A percentile compares a stretch with the other conserved stretches of the same genome.
These are phyloP conservation scores for Phenganax subtilis DNA, from an alignment of 92 coral and sea anemone species.

Conservation along the genomic window DNA sequence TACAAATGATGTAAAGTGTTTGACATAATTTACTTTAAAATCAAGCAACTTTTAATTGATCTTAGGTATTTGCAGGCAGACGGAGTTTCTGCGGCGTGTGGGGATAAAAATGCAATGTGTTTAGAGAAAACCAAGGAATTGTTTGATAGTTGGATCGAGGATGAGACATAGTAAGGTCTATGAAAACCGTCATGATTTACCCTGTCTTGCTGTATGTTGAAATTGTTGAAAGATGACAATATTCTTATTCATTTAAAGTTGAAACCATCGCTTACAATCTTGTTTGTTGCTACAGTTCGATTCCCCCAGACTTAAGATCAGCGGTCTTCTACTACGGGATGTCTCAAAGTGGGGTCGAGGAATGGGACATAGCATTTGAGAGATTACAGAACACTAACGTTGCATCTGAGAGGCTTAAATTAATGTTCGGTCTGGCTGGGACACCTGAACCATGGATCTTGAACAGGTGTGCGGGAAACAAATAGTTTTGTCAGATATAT, in stretches of 20 bases:
- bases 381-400: constrained; percentile 57
- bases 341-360: constrained; percentile 62
- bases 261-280: background rate
- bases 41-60: background rate
- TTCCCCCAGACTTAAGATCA: constrained; percentile 54
- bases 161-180: constrained; percentile 15
- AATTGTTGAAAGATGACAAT: no score
- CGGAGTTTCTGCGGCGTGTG: constrained; percentile 31
- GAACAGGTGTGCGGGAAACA: constrained; percentile 44
- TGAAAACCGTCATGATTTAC: no score
- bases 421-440: constrained; percentile 61
- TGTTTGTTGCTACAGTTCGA: constrained; percentile 28
- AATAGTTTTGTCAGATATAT: background rate
- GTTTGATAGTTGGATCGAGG: constrained; percentile 40
- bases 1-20: no score
- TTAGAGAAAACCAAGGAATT: constrained; percentile 30
- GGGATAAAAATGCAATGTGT: constrained; percentile 22
- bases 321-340: constrained; percentile 62
- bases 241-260: no score
- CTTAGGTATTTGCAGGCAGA: constrained; percentile 24
- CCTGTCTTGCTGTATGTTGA: no score
- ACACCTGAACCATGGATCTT: constrained; percentile 71
- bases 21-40: no score
- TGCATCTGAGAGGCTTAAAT: constrained; percentile 57
- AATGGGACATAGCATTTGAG: constrained; percentile 63